Evolutionary conservation across 1,140 invertebrate species (phyloP).

Genomic region (Pseudobourletiella spinata): DNA sequence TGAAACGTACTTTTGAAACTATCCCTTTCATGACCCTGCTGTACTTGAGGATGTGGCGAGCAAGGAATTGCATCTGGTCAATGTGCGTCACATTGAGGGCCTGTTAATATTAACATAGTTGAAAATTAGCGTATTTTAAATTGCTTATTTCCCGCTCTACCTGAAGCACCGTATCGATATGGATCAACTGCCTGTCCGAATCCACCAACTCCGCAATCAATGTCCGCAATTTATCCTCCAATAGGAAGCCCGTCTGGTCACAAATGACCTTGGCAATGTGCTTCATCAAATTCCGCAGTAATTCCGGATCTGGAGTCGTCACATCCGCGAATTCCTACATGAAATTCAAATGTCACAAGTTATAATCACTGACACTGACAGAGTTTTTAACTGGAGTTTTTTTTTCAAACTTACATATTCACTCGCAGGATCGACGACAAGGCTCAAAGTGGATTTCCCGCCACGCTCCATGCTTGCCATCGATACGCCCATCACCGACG

Average conservation of each 20-base stretch:
- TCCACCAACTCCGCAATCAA: conserved; percentile 22
- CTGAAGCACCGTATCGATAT: conserved; percentile 17
- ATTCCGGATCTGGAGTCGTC: conserved; percentile 15
- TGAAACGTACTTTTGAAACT: conserved; percentile 12
- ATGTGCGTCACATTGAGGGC: conserved; percentile 15
- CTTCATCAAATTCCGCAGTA: conserved; percentile 20
- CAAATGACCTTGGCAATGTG: conserved; percentile 25
- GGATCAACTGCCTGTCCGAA: conserved; percentile 16
- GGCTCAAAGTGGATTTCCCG: background rate
- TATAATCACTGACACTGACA: no score
- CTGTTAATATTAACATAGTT: no score
- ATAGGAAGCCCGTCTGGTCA: conserved; percentile 27
- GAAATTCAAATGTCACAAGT: no score
- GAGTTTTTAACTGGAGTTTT: no score
- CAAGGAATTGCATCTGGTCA: conserved; percentile 14
- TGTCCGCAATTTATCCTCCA: conserved; percentile 26
- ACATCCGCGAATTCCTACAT: conserved; percentile 3
- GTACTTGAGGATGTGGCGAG: conserved; percentile 15
- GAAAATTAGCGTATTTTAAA: no score
- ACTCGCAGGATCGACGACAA: background rate
- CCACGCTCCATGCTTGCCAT: no score
- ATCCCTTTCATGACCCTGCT: conserved; percentile 15
- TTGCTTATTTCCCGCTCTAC: no score
- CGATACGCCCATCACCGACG: no score
- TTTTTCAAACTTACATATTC: no score